A percentile compares a stretch with the other conserved stretches of the same genome.
Evolutionary conservation across 2,797 vertebrate genomes (phyloP).

Genomic region (Melanotaenia trifasciata): DNA sequence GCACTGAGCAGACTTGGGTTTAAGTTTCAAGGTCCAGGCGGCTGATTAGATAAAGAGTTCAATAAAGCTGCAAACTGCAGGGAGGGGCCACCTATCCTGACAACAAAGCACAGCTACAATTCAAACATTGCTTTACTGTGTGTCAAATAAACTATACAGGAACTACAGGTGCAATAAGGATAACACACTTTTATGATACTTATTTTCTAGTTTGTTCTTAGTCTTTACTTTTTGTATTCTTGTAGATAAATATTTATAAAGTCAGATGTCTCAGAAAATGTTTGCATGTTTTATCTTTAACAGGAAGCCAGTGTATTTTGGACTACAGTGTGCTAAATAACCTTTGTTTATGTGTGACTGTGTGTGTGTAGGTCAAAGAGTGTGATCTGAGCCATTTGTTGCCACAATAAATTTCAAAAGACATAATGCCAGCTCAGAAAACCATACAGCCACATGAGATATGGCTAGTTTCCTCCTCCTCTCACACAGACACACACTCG

Average conservation of each 20-base stretch:
- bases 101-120: slow-evolving; percentile 49
- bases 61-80: slow-evolving; percentile 66
- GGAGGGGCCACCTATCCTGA: slow-evolving; percentile 46
- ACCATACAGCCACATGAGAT: slow-evolving; percentile 28
- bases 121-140: slow-evolving; percentile 5
- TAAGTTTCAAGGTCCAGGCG: slow-evolving; percentile 75
- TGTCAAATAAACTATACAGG: slow-evolving; percentile 1
- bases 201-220: not conserved
- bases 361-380: slow-evolving; percentile 12
- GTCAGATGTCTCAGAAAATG: fast-evolving
- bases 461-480: not conserved
- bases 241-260: not conserved
- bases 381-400: slow-evolving; percentile 40
- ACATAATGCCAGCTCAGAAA: slow-evolving; percentile 31
- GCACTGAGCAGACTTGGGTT: slow-evolving; percentile 36
- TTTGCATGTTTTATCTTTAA: slow-evolving; percentile 1
- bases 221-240: not conserved
- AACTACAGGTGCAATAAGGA: slow-evolving; percentile 22
- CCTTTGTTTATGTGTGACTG: not conserved
- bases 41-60: slow-evolving; percentile 77
- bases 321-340: not conserved
- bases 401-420: slow-evolving; percentile 49
- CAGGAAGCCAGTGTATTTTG: not conserved
- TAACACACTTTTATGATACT: not conserved
- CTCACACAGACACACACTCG: slow-evolving; percentile 30